Evolutionary conservation across 2,888 invertebrate species (phyloP).

Genomic region (Scotopteryx bipunctaria): DNA sequence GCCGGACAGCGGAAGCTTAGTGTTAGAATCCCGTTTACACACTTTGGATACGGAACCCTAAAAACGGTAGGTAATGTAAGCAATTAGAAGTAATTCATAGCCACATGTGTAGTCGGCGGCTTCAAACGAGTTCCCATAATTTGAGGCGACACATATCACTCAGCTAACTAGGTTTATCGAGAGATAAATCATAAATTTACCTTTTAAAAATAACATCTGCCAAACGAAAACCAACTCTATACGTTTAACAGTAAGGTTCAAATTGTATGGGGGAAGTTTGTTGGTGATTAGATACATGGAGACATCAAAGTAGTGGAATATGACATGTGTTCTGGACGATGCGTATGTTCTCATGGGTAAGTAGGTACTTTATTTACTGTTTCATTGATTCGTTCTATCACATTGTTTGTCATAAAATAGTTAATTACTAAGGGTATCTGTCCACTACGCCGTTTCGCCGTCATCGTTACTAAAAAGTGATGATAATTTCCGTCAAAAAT

Average conservation of each 20-base stretch:
- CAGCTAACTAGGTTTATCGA: conserved; percentile 58
- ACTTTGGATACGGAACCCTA: too few species aligned
- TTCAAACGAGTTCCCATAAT: conserved; percentile 40
- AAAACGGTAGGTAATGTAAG: conserved; percentile 16
- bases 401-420: not conserved
- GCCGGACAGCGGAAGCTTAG: too few species aligned
- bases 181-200: conserved; percentile 54
- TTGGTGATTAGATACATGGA: conserved; percentile 28
- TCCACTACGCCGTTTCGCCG: too few species aligned
- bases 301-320: conserved; percentile 36
- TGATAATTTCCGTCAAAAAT: too few species aligned
- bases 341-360: conserved; percentile 20
- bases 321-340: conserved; percentile 38
- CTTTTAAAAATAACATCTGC: conserved; percentile 21
- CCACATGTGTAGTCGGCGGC: conserved; percentile 35
- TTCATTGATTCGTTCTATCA: not conserved
- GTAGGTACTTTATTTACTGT: conserved; percentile 5
- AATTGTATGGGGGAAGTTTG: not conserved
- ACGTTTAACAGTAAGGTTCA: conserved; percentile 2
- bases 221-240: conserved; percentile 15
- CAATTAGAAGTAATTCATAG: conserved; percentile 18
- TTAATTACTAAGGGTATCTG: too few species aligned
- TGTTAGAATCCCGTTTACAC: too few species aligned
- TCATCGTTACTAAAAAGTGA: too few species aligned
- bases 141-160: conserved; percentile 57